These are phyloP conservation scores for Stegodyphus mimosarum DNA, from an alignment of 1,140 invertebrate species.

Conservation along the genomic window DNA sequence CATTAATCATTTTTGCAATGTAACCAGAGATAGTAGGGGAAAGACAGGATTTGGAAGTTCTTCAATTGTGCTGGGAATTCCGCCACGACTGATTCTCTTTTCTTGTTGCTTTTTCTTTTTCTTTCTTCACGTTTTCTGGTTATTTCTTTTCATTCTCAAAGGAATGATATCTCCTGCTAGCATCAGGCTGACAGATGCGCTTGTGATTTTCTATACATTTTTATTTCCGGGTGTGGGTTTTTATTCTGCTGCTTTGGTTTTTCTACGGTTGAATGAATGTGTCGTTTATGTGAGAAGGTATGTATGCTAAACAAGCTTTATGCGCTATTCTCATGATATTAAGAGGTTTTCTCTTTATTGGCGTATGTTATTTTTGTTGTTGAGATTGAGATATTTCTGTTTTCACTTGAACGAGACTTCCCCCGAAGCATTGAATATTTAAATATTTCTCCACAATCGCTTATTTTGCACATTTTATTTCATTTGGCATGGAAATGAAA, in stretches of 20 bases:
- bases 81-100: constrained; percentile 1
- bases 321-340: not conserved
- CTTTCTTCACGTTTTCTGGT: constrained; percentile 12
- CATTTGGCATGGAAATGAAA: too few species aligned
- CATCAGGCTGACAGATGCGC: constrained; percentile 21
- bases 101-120: not conserved
- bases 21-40: constrained; percentile 19
- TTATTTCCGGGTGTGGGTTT: not conserved
- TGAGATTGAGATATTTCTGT: too few species aligned
- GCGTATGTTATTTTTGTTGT: not conserved
- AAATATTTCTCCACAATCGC: too few species aligned
- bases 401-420: too few species aligned
- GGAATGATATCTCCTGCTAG: constrained; percentile 22
- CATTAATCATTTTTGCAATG: constrained; percentile 42
- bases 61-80: constrained; percentile 40
- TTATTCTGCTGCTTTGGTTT: not conserved
- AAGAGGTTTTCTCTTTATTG: not conserved
- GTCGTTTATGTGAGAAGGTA: not conserved
- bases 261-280: not conserved
- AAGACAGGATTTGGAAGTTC: constrained; percentile 26
- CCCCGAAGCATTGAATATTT: too few species aligned
- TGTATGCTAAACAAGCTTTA: too few species aligned
- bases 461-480: too few species aligned
- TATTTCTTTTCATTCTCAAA: constrained; percentile 21
- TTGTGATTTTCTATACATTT: constrained; percentile 2